Base-by-base conservation (phyloP, 2,888 invertebrate species). In the Meteorus colon region DNA sequence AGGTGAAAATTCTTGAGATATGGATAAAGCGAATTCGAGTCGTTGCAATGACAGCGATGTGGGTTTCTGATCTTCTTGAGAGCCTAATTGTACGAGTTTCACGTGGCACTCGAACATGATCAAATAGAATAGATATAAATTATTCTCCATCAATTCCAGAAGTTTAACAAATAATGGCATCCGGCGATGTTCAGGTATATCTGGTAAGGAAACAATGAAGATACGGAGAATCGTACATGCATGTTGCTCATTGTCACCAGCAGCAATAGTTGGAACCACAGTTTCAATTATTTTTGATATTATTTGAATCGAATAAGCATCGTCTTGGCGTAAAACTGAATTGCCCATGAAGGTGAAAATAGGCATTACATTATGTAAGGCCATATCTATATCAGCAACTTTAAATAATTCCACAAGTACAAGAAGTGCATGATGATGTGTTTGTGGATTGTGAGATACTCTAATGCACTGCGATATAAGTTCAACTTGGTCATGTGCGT, bases 341-440 rank as follows among this genome's bases (percentile, higher is more conserved):
- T 96, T 96, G 0, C 99, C 99, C 94, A 99, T 97, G 86, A 99
- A 99, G 0, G 98, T 98, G 88, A 99, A 99, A 82, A 99, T 96
- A 29, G 97, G 95, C 94, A 99, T 98, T 4, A 98, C 95, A 84
- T 98, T 97, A 86, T 97, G 95, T 19, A 98, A 90, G 0, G 89
- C 89, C 2, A 82, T 81, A 19, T 86, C 85, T 1, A 88, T 80
- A 14, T 89, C 84, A 0, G 87, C 87, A 0, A 86, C 76, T 45
- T 86, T 88, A 73, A 89, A 84, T 0, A 89, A 71, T 60, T 89
- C 88, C 0, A 99, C 96, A 1, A 99, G 91, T 0, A 98, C 91
- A 41, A 97, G 91, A 73, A 99, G 90, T 0, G 98, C 97, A 84
- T 98, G 97, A 84, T 98, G 96, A 86, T 99, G 98, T 0, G 98